Conservation (phyloP, 2,888 invertebrate species). For the Drosophila aldrichi region DNA sequence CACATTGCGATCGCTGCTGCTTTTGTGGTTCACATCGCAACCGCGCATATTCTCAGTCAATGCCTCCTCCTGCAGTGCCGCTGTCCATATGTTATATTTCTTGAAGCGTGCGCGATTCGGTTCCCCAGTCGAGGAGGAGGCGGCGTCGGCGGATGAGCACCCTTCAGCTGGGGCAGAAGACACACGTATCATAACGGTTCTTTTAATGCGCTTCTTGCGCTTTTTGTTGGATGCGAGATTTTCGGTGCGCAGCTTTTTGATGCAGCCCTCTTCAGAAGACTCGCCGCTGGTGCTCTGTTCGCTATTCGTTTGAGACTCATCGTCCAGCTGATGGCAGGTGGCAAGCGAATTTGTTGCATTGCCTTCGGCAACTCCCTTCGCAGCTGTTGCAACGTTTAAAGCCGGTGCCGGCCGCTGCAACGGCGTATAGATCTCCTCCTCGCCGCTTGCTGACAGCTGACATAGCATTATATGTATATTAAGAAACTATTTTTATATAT, state of each 20-base stretch:
- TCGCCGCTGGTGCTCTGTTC: constrained; percentile 77
- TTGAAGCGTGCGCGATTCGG: constrained; percentile 86
- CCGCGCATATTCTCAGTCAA: constrained; percentile 91
- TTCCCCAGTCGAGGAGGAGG: constrained; percentile 33
- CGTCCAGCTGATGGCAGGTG: constrained; percentile 74
- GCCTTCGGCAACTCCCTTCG: constrained; percentile 38
- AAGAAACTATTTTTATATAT: neutral
- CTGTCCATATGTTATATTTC: constrained; percentile 93
- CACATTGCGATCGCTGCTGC: constrained; percentile 88
- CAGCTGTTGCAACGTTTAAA: constrained; percentile 33
- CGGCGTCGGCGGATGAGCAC: neutral
- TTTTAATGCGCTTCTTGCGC: constrained; percentile 74
- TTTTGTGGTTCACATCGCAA: constrained; percentile 90
- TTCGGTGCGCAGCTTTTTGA: constrained; percentile 72
- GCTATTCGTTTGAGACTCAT: constrained; percentile 73
- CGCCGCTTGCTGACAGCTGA: constrained; percentile 82
- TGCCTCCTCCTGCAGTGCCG: constrained; percentile 91
- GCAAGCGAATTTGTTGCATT: constrained; percentile 55
- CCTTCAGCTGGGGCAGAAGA: constrained; percentile 20
- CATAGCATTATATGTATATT: neutral
- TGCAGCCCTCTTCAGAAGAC: constrained; percentile 82
- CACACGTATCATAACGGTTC: constrained; percentile 82
- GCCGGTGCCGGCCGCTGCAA: constrained; percentile 76
- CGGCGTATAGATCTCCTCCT: constrained; percentile 84
- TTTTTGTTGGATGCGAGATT: constrained; percentile 53